These are phyloP conservation scores for Hydrocynus forskahlii DNA, from an alignment of 2,797 vertebrate species.

Conservation along the genomic window DNA sequence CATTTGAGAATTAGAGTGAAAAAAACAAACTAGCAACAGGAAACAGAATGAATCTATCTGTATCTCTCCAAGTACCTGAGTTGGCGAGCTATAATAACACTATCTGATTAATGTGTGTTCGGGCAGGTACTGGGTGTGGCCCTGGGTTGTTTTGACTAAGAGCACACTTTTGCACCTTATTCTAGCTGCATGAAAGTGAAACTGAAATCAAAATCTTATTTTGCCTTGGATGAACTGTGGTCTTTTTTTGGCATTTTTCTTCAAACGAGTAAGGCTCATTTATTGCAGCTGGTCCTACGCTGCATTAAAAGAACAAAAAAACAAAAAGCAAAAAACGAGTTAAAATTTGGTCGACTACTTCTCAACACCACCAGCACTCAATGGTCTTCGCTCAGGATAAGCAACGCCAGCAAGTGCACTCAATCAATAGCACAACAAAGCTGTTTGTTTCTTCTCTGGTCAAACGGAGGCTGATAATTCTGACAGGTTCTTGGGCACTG, in stretches of 20 bases:
- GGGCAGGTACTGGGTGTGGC: constrained; percentile 16
- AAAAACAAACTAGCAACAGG: neutral
- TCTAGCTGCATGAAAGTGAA: neutral
- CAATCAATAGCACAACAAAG: constrained; percentile 14
- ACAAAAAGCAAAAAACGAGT: too few relatives aligned
- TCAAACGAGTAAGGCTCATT: neutral
- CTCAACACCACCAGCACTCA: neutral
- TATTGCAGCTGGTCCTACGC: neutral
- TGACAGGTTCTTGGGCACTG: constrained; percentile 4
- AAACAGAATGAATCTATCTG: neutral
- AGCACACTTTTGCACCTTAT: neutral
- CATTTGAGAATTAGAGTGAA: neutral
- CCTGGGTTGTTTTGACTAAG: neutral
- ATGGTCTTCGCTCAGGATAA: constrained; percentile 20
- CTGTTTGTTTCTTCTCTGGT: neutral
- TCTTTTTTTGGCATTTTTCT: neutral
- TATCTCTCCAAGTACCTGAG: neutral
- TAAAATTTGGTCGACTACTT: neutral
- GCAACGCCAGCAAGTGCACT: constrained; percentile 6
- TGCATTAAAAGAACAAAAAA: neutral
- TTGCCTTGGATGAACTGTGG: neutral
- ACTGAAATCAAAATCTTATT: constrained; percentile 16
- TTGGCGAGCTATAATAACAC: neutral
- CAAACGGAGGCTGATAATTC: neutral
- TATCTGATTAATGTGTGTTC: neutral